phyloP scores from a whole-genome alignment of 2,888 invertebrate species.

The Pollenia angustigena region DNA sequence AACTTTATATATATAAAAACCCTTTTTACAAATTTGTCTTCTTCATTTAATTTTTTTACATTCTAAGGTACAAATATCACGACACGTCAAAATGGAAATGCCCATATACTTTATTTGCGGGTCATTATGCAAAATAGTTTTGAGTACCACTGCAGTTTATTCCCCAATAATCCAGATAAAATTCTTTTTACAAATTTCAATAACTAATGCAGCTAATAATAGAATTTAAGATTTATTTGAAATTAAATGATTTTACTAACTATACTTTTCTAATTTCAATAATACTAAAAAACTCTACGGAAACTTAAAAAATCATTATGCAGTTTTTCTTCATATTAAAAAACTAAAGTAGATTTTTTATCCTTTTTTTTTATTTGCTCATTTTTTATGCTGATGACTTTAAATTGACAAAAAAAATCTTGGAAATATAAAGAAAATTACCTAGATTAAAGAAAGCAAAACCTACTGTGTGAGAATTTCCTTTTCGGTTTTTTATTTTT shows the following conservation, averaged over 20 bases:
- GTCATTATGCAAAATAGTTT: no score
- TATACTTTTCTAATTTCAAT: no score
- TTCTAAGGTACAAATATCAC: no score
- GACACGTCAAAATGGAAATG: no score
- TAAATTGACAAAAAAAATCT: constrained; percentile 8
- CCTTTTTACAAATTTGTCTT: no score
- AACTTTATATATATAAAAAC: no score
- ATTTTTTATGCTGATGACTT: background rate
- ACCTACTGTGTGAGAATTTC: constrained; percentile 62
- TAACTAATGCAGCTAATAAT: constrained; percentile 7
- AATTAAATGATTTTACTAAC: background rate
- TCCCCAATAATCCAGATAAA: no score
- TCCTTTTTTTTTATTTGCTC: background rate
- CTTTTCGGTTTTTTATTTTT: constrained; percentile 17
- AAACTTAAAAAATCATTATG: constrained; percentile 29
- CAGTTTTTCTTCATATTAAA: constrained; percentile 14
- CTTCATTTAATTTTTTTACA: no score
- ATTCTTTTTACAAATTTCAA: background rate
- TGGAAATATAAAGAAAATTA: constrained; percentile 16
- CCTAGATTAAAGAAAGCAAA: constrained; percentile 32
- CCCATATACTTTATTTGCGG: no score
- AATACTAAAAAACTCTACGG: background rate
- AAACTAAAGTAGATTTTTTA: constrained; percentile 12
- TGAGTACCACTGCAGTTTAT: no score
- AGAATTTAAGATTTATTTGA: constrained; percentile 1